These are phyloP conservation scores for Rhamnusium bicolor DNA, from an alignment of 2,888 invertebrate genomes.

Conservation along the genomic window DNA sequence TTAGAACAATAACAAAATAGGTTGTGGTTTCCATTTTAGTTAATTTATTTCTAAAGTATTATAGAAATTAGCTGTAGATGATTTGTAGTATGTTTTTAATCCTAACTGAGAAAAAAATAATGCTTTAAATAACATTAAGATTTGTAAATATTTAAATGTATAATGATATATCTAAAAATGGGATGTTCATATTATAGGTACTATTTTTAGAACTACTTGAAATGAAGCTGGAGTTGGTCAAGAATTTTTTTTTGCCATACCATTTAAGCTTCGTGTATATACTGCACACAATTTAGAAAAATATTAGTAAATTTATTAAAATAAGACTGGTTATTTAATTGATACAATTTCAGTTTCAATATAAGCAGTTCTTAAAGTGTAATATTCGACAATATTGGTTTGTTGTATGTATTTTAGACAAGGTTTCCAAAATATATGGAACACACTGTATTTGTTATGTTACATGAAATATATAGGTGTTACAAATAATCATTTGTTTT, in stretches of 20 bases:
- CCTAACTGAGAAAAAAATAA: slow-evolving; percentile 57
- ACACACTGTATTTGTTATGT: slow-evolving; percentile 65
- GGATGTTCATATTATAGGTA: slow-evolving; percentile 59
- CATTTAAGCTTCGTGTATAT: slow-evolving; percentile 55
- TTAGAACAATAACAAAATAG: slow-evolving; percentile 52
- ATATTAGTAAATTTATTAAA: slow-evolving; percentile 41
- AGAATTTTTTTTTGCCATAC: slow-evolving; percentile 48
- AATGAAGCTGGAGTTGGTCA: slow-evolving; percentile 50
- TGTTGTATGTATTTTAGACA: slow-evolving; percentile 63
- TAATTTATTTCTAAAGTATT: slow-evolving; percentile 24
- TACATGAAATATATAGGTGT: slow-evolving; percentile 68
- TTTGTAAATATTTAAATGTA: slow-evolving; percentile 63
- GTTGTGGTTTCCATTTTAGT: slow-evolving; percentile 44
- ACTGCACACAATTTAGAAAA: slow-evolving; percentile 41
- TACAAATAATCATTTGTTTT: slow-evolving; percentile 53
- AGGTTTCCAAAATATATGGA: slow-evolving; percentile 60
- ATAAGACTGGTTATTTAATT: slow-evolving; percentile 57
- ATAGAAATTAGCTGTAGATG: slow-evolving; percentile 27
- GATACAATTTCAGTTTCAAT: slow-evolving; percentile 52
- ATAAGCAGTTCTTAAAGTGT: slow-evolving; percentile 54
- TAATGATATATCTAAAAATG: slow-evolving; percentile 57
- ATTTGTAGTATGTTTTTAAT: slow-evolving; percentile 55
- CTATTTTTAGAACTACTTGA: slow-evolving; percentile 45
- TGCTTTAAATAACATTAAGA: slow-evolving; percentile 67
- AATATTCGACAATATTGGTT: slow-evolving; percentile 62